Evolutionary conservation across 2,888 invertebrate genomes (phyloP).

Genomic region (Acronicta leporina): DNA sequence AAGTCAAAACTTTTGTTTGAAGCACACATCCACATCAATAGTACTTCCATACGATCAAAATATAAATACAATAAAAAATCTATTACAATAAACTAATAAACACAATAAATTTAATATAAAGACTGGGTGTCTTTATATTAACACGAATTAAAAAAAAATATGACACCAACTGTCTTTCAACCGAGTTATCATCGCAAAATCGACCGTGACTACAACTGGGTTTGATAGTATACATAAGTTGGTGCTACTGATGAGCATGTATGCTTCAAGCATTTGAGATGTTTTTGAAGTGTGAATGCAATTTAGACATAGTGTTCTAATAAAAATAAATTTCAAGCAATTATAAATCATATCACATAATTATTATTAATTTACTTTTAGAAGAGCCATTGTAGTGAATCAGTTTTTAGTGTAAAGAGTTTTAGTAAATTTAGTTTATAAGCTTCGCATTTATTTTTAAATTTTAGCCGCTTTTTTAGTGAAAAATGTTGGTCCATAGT

Average conservation of each 20-base stretch:
- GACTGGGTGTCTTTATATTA: no score
- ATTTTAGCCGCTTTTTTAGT: constrained; percentile 33
- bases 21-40: no score
- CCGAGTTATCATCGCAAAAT: no score
- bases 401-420: background rate
- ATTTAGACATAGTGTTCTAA: constrained; percentile 20
- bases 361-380: constrained; percentile 43
- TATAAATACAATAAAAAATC: no score
- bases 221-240: no score
- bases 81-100: no score
- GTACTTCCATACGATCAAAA: no score
- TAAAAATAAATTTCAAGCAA: constrained; percentile 60
- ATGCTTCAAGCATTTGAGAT: background rate
- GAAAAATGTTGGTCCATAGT: constrained; percentile 1
- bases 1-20: no score
- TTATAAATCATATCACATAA: constrained; percentile 69
- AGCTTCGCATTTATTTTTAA: constrained; percentile 56
- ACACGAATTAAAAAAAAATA: no score
- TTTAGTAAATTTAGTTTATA: constrained; percentile 41
- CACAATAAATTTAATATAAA: no score
- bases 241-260: background rate
- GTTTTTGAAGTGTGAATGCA: background rate
- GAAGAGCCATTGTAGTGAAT: constrained; percentile 7
- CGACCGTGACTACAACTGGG: no score
- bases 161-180: no score